Evolutionary conservation across 2,888 invertebrate species (phyloP), one percentile per base, ranked within the genome.

Genomic region (Oscheius sp.): DNA sequence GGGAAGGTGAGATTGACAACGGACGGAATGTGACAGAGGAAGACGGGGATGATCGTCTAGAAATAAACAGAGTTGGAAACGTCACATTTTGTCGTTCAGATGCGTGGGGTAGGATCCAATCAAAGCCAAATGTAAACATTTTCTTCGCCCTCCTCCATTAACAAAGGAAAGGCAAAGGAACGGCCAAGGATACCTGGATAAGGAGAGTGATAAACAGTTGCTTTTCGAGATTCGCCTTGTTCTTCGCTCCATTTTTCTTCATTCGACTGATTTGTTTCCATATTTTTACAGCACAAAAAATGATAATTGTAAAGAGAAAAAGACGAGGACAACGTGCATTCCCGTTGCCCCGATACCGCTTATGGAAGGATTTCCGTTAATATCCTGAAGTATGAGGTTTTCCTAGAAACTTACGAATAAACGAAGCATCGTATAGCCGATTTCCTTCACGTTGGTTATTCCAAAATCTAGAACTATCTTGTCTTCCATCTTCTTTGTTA

Each of bases 361-460:
- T 1, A 33, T 5, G 9, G 54, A 54, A n/a, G 54, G 54, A 32
- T 33, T 54, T 30, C 54, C 54, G 4, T 32, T 2, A 20, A 54
- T 32, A 33, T 54, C 54, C 54, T 54, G 33, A 20, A 54, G 9
- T 17, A n/a, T 54, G 20, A 54, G 6, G 17, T 50, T 8, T 54
- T 30, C 32, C 51, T 8, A 33, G 54, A 14, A 28, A 28, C 59
- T n/a, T 9, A 59, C 59, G 44, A 44, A 26, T 41, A 59, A 30
- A 28, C 59, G 24, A 2, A 59, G 30, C 59, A 59, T 59, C 1
- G 59, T 59, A 20, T 59, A 59, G 1, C 59, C 59, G 44, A 59
- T 59, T 2, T 44, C 44, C 59, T 26, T 38, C 22, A 59, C 59
- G 20, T 59, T 26, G n/a, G 26, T 41, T 12, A 59, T 28, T 4